Base-by-base conservation (phyloP, 2,113 vertebrate species). In the Tringa solitaria region DNA sequence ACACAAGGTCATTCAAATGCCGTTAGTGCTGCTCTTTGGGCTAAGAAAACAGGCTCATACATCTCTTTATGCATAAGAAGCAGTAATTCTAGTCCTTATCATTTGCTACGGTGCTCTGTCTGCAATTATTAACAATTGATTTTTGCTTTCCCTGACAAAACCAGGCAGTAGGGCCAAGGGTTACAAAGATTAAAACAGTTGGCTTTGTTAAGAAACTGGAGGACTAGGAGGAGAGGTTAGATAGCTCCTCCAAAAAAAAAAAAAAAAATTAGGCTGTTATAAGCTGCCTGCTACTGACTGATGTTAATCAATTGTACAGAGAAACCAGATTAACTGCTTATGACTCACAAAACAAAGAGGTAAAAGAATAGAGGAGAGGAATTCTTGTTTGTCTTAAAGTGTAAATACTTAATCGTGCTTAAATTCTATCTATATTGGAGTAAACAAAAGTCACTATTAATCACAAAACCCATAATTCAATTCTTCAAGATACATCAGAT, bases 261-360 rank as follows among this genome's bases (percentile, higher is more conserved):
- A 53, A 59, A 14, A 69, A 75, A 70, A 39, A 14, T 23, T 27
- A 56, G 30, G 13, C 13, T 64, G n/a, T 63, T 18, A 9, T 57
- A 67, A 91, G 30, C 23, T 91, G 37, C 43, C 50, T 74, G 46
- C 26, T 56, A 51, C 28, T 50, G 20, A 54, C 45, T 46, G 78
- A 60, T 83, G 20, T 73, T 92, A 79, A 84, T 94, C 85, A 81
- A 4, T 41, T n/a, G 24, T 68, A 41, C 7, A 37, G 22, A 76
- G 48, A 92, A 95, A 93, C 19, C 30, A 89, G 77, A 92, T 92
- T 60, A 89, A 48, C 30, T 69, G 56, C 64, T 92, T 90, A 53
- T 20, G 69, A 26, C 10, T 87, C 77, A 79, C 68, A 65, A 92
- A 93, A 86, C 39, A 74, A 86, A 83, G 18, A 84, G 8, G 22